These are phyloP conservation scores for Cephus nigrinus DNA, from an alignment of 2,888 invertebrate species.

Conservation along the genomic window DNA sequence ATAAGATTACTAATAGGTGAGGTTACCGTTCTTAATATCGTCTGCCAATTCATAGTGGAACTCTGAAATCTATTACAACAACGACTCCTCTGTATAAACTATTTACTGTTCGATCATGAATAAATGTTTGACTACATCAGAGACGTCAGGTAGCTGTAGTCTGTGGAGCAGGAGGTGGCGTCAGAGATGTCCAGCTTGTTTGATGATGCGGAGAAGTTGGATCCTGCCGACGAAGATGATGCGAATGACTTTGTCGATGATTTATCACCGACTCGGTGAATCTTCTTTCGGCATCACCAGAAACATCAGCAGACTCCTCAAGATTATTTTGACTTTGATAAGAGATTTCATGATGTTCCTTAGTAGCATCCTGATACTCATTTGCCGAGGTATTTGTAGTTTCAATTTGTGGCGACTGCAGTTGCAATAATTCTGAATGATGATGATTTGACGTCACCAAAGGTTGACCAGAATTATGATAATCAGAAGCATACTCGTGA, in stretches of 20 bases:
- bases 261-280: constrained; percentile 52
- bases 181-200: constrained; percentile 54
- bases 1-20: too few relatives aligned
- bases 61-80: too few relatives aligned
- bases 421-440: constrained; percentile 50
- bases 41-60: too few relatives aligned
- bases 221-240: constrained; percentile 38
- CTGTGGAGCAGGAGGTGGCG: constrained; percentile 58
- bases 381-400: constrained; percentile 34
- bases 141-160: constrained; percentile 59
- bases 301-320: constrained; percentile 40
- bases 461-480: constrained; percentile 44
- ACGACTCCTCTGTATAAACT: too few relatives aligned
- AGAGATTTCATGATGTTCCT: constrained; percentile 43
- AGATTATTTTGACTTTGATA: constrained; percentile 36
- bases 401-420: constrained; percentile 42
- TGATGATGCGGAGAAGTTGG: constrained; percentile 28
- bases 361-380: constrained; percentile 45
- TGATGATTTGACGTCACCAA: constrained; percentile 40
- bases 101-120: too few relatives aligned
- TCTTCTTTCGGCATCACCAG: constrained; percentile 50
- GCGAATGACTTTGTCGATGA: constrained; percentile 44
- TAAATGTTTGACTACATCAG: too few relatives aligned
- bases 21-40: too few relatives aligned
- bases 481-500: constrained; percentile 65